phyloP scores from a whole-genome alignment of 2,888 invertebrate species.

The Xanthia togata region DNA sequence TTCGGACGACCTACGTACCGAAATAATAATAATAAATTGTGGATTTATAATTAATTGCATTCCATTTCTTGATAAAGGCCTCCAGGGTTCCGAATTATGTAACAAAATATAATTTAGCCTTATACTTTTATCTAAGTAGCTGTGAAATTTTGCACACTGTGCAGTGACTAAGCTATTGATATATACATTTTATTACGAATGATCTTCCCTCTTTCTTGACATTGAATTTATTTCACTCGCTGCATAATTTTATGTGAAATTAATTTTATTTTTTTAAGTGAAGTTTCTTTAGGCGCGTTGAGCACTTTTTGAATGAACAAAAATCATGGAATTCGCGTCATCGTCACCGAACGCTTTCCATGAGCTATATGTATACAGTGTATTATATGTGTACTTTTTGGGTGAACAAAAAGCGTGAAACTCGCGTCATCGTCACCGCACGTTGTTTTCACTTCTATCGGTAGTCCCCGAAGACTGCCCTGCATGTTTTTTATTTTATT shows the following conservation, averaged over 20 bases:
- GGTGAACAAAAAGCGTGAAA: too few relatives aligned
- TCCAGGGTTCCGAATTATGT: not conserved
- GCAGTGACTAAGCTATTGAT: constrained; percentile 28
- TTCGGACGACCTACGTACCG: not conserved
- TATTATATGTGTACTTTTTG: too few relatives aligned
- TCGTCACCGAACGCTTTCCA: too few relatives aligned
- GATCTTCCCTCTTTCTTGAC: constrained; percentile 3
- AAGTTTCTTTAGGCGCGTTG: too few relatives aligned
- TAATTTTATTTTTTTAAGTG: constrained; percentile 31
- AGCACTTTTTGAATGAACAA: too few relatives aligned
- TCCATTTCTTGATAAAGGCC: not conserved
- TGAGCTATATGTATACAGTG: too few relatives aligned
- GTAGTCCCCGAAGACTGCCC: too few relatives aligned
- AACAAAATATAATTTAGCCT: not conserved
- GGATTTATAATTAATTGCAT: not conserved
- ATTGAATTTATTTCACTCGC: constrained; percentile 40
- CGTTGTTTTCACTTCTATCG: too few relatives aligned
- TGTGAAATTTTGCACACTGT: constrained; percentile 24
- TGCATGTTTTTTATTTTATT: too few relatives aligned
- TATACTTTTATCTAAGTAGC: not conserved
- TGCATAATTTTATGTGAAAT: constrained; percentile 33
- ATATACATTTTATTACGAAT: constrained; percentile 42
- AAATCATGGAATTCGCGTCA: too few relatives aligned
- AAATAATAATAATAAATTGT: constrained; percentile 12
- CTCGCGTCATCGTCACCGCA: too few relatives aligned